Percentiles rank a stretch among this genome's conserved stretches.
Conservation (phyloP, 2,888 invertebrate species). For the Drosophila mimetica region DNA sequence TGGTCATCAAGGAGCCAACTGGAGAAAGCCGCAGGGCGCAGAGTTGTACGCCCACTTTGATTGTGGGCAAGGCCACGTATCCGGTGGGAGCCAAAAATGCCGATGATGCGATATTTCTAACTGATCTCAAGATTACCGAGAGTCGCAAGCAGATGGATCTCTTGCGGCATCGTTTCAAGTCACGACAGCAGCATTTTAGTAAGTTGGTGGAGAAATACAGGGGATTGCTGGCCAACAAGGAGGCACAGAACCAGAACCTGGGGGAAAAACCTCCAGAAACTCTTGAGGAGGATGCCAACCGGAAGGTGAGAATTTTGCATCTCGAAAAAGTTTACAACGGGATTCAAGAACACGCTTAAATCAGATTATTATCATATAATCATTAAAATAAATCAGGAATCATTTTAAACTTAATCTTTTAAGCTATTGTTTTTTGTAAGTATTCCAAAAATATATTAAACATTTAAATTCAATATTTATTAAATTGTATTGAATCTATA, state of each 20-base stretch:
- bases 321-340: too few species aligned
- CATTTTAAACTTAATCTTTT: too few species aligned
- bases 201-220: slow-evolving; percentile 87
- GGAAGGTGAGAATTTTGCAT: slow-evolving; percentile 85
- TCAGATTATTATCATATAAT: too few species aligned
- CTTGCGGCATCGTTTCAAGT: slow-evolving; percentile 88
- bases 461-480: too few species aligned
- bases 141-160: slow-evolving; percentile 90
- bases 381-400: too few species aligned
- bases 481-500: too few species aligned
- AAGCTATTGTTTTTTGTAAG: too few species aligned
- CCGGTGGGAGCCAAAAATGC: slow-evolving; percentile 85
- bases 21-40: slow-evolving; percentile 54
- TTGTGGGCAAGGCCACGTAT: slow-evolving; percentile 83
- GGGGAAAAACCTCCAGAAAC: slow-evolving; percentile 83
- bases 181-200: slow-evolving; percentile 86
- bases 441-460: too few species aligned
- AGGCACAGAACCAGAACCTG: slow-evolving; percentile 83
- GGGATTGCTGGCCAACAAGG: slow-evolving; percentile 86
- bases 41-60: slow-evolving; percentile 71
- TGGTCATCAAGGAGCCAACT: slow-evolving; percentile 76
- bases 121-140: slow-evolving; percentile 89
- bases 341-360: too few species aligned
- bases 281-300: slow-evolving; percentile 86
- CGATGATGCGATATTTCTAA: slow-evolving; percentile 85